Percentiles rank a stretch among this genome's conserved stretches.
Evolutionary conservation across 2,113 vertebrate genomes (phyloP).

Genomic region (Ondatra zibethicus): DNA sequence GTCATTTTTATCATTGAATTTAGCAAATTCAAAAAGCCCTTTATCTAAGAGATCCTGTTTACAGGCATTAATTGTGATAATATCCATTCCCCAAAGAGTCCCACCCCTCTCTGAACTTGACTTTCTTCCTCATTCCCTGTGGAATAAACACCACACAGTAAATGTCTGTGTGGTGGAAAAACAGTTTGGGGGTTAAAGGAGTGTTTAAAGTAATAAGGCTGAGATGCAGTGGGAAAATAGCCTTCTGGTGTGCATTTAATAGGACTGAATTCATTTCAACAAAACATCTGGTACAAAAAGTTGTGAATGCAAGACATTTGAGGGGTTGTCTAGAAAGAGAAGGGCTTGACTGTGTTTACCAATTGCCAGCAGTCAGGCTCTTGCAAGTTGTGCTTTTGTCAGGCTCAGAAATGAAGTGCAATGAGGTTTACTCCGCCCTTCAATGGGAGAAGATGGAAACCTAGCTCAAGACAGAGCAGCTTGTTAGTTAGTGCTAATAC

Average conservation of each 20-base stretch:
- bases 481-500: conserved; percentile 50
- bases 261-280: conserved; percentile 66
- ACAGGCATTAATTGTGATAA: conserved; percentile 43
- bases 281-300: conserved; percentile 65
- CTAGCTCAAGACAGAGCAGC: conserved; percentile 57
- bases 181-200: conserved; percentile 38
- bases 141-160: conserved; percentile 7
- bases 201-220: conserved; percentile 34
- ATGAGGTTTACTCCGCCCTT: conserved; percentile 60
- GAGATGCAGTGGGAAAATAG: background rate
- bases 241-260: conserved; percentile 60
- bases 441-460: conserved; percentile 65
- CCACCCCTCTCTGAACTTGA: conserved; percentile 27
- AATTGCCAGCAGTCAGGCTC: conserved; percentile 66
- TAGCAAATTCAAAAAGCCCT: conserved; percentile 46
- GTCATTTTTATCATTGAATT: conserved; percentile 34
- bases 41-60: conserved; percentile 26
- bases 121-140: conserved; percentile 12
- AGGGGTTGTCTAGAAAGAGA: conserved; percentile 56
- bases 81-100: conserved; percentile 39
- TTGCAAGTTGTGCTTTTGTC: conserved; percentile 78
- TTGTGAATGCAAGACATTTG: conserved; percentile 62
- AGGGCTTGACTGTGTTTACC: conserved; percentile 74
- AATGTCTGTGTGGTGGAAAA: conserved; percentile 40
- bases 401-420: conserved; percentile 74